phyloP scores from a whole-genome alignment of 2,888 invertebrate species.

The Melinopterus prodromus region DNA sequence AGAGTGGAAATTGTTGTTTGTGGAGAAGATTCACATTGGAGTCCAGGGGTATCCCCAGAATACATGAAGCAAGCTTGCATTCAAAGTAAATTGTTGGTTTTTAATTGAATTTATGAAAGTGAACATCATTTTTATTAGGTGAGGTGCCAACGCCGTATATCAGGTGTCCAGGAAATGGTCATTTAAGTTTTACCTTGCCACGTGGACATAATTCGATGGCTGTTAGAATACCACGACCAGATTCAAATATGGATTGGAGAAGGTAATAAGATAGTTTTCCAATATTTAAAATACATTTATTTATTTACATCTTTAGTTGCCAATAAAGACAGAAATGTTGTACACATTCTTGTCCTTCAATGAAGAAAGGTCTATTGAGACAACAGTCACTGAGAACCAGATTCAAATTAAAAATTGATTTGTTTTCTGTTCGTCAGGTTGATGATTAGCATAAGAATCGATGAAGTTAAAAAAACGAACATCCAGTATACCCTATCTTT shows the following conservation, averaged over 20 bases:
- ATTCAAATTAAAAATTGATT: too few species aligned
- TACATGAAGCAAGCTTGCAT: slow-evolving; percentile 48
- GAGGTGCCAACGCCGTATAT: slow-evolving; percentile 64
- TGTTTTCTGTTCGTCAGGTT: too few species aligned
- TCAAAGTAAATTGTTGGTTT: slow-evolving; percentile 44
- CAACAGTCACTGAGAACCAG: too few species aligned
- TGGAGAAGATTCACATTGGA: slow-evolving; percentile 50
- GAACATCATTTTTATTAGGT: neutral
- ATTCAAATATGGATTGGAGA: slow-evolving; percentile 73
- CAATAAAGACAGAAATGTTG: too few species aligned
- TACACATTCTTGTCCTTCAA: too few species aligned
- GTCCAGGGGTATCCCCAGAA: slow-evolving; percentile 42
- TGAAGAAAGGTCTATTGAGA: too few species aligned
- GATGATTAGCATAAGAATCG: too few species aligned
- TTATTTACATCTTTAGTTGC: slow-evolving; percentile 47
- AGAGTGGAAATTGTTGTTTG: slow-evolving; percentile 49
- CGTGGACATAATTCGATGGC: slow-evolving; percentile 60
- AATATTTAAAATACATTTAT: slow-evolving; percentile 10
- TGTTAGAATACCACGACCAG: slow-evolving; percentile 65
- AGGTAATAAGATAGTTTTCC: slow-evolving; percentile 55
- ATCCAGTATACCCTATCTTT: too few species aligned
- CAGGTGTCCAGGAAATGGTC: slow-evolving; percentile 66
- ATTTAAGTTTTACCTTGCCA: slow-evolving; percentile 66
- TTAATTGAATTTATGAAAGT: neutral
- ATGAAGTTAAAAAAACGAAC: too few species aligned